phyloP scores from a whole-genome alignment of 2,113 vertebrate genomes.

The Sphaerodactylus townsendi region DNA sequence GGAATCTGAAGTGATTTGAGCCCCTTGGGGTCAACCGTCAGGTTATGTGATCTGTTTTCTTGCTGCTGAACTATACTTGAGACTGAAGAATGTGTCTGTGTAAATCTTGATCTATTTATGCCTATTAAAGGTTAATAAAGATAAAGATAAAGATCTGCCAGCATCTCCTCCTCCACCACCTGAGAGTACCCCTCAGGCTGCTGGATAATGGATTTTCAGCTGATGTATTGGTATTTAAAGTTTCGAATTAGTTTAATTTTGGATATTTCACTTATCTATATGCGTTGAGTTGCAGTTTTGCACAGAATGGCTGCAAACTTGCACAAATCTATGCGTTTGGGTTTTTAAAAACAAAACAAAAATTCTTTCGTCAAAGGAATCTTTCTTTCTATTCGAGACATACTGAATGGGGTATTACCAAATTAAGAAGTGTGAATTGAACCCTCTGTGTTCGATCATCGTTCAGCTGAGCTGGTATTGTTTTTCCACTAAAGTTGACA shows the following conservation, averaged over 20 bases:
- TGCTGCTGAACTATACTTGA: too few species aligned
- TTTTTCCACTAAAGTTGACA: slow-evolving; percentile 45
- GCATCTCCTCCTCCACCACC: background rate
- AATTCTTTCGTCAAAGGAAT: background rate
- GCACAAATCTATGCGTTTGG: too few species aligned
- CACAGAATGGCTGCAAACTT: background rate
- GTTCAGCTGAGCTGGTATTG: slow-evolving; percentile 38
- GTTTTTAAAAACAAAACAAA: background rate
- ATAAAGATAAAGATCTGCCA: too few species aligned
- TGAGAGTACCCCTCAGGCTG: slow-evolving; percentile 14
- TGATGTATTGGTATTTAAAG: background rate
- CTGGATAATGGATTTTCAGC: background rate
- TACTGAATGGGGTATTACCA: slow-evolving; percentile 16
- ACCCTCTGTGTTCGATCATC: slow-evolving; percentile 48
- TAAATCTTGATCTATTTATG: too few species aligned
- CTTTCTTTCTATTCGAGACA: background rate
- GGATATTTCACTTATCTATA: background rate
- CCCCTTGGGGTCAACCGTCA: too few species aligned
- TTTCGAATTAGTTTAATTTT: background rate
- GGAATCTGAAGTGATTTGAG: too few species aligned
- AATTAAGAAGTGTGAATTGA: slow-evolving; percentile 7
- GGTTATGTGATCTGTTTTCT: too few species aligned
- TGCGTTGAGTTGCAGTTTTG: background rate
- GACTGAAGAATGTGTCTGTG: too few species aligned
- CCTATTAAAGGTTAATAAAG: too few species aligned